phyloP scores from a whole-genome alignment of 64 coral and sea anemone species.

The Astreopora myriophthalma region DNA sequence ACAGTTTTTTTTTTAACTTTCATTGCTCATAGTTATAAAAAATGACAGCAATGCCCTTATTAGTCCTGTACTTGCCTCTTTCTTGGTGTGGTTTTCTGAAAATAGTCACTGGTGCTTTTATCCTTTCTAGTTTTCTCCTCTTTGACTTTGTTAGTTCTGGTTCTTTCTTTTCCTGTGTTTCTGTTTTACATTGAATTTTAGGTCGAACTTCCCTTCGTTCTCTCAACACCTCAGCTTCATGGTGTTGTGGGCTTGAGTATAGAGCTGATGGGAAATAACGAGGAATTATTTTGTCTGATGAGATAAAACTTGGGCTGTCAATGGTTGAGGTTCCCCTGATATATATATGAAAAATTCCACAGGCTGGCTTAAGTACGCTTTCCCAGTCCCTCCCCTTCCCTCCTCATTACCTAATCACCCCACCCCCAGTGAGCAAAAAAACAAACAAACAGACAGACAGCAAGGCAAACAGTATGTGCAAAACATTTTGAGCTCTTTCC shows the following conservation, averaged over 20 bases:
- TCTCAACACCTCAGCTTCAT: not conserved
- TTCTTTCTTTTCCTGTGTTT: not conserved
- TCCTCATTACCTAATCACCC: no score
- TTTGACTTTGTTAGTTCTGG: slow-evolving; percentile 42
- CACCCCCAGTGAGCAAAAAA: no score
- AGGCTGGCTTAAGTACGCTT: no score
- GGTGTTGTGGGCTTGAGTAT: not conserved
- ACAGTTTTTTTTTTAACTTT: not conserved
- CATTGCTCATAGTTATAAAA: not conserved
- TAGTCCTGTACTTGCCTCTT: not conserved
- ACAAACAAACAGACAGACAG: no score
- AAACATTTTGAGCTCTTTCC: not conserved
- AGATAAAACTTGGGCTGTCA: no score
- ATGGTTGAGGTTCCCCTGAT: no score
- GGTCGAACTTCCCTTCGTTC: not conserved
- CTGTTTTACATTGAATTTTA: not conserved
- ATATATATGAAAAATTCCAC: no score
- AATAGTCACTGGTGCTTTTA: slow-evolving; percentile 67
- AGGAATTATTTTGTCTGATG: not conserved
- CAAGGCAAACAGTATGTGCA: no score
- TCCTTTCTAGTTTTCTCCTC: slow-evolving; percentile 72
- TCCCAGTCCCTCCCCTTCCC: no score
- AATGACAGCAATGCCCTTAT: not conserved
- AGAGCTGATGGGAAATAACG: not conserved
- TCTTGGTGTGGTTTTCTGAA: slow-evolving; percentile 32